A percentile compares a stretch with the other conserved stretches of the same genome.
These are phyloP conservation scores for Maniola hyperantus DNA, from an alignment of 2,888 invertebrate species.

Conservation along the genomic window DNA sequence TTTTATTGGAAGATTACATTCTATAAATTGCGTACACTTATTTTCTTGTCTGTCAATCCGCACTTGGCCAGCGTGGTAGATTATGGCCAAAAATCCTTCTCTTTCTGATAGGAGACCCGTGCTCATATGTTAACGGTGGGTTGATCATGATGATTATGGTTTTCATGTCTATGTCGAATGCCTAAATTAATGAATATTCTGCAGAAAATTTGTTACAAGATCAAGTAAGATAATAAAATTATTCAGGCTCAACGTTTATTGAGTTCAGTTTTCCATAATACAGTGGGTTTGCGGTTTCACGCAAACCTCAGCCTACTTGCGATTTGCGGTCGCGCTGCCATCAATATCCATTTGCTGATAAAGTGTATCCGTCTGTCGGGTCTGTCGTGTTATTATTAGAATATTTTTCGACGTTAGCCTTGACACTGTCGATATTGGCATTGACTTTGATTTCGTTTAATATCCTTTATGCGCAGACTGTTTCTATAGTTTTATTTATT, in stretches of 20 bases:
- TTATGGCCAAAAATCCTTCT: no score
- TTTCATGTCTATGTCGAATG: no score
- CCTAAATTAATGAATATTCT: neutral
- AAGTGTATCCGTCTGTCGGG: conserved; percentile 7
- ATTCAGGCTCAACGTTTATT: conserved; percentile 26
- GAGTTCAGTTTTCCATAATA: conserved; percentile 20
- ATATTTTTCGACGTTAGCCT: conserved; percentile 16
- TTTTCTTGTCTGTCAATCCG: no score
- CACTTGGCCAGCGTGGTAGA: no score
- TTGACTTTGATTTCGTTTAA: conserved; percentile 15
- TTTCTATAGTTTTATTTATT: neutral
- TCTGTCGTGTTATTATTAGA: conserved; percentile 18
- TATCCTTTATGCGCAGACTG: conserved; percentile 8
- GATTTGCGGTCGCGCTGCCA: conserved; percentile 29
- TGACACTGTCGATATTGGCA: conserved; percentile 16
- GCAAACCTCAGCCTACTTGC: conserved; percentile 25
- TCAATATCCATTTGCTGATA: conserved; percentile 27
- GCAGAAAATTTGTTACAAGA: neutral
- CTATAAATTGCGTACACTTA: no score
- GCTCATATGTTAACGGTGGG: no score
- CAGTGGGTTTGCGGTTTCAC: conserved; percentile 26
- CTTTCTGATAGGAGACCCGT: no score
- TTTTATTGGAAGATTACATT: no score
- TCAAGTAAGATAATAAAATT: neutral
- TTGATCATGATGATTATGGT: no score